Base-by-base conservation (phyloP, 2,113 vertebrate species). In the Cryptotis parvus region DNA sequence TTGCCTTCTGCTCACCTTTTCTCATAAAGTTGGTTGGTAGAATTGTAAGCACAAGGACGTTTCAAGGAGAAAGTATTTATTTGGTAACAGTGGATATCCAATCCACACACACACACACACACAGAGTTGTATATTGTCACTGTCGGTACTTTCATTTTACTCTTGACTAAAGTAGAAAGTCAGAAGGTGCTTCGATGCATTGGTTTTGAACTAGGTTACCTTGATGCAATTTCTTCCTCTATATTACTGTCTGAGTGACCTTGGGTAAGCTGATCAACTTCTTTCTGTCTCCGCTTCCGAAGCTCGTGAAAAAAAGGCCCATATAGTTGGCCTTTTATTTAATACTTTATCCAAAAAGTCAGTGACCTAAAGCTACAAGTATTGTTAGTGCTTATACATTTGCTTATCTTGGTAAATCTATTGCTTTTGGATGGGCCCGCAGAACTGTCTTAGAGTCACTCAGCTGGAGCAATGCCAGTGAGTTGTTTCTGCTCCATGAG, bases 21-120 rank as follows among this genome's bases (percentile, higher is more conserved):
- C 79, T 89, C 81, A 29, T 66, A 52, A 85, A 45, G 12, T n/a
- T 2, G 65, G 33, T 74, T 78, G 35, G 18, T 55, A 68, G 80
- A 39, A 65, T 66, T 31, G 27, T 55, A 82, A 75, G 69, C 39
- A 9, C 35, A 58, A 93, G 58, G 24, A 5, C 9, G 37, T 89
- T 89, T 63, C 77, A 61, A 94, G 55, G 43, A 37, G 70, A 69
- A 94, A 87, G 22, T 24, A 77, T 8, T 10, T 69, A 31, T 70
- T 89, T 41, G 27, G 9, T 70, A 74, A 74, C 26, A 27, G 29
- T 26, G 79, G 49, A 58, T 22, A 37, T 35, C 55, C 27, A n/a
- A n/a, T n/a, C n/a, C n/a, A n/a, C 52, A 61, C 12, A 61, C 66
- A 65, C n/a, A 39, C 58, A 37, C 45, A 43, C 24, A 14, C 11